A percentile compares a stretch with the other conserved stretches of the same genome.
These are phyloP conservation scores for Polydrusus tereticollis DNA, from an alignment of 2,888 invertebrate genomes.

Conservation along the genomic window DNA sequence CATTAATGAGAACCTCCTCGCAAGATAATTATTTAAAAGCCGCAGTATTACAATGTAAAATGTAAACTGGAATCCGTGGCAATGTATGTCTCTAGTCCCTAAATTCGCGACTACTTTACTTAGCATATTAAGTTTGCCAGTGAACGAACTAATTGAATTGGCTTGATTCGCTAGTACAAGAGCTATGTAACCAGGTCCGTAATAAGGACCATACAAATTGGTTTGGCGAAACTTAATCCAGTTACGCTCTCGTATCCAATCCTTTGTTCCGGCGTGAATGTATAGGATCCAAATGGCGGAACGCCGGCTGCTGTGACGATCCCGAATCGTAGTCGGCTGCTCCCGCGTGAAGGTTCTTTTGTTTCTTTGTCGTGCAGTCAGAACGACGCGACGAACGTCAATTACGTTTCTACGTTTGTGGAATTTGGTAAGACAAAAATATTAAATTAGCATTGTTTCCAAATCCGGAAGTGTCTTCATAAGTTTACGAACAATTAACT, in stretches of 20 bases:
- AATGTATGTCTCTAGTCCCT: slow-evolving; percentile 45
- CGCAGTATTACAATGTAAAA: slow-evolving; percentile 40
- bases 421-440: slow-evolving; percentile 38
- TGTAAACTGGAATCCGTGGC: slow-evolving; percentile 33
- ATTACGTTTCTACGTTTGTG: slow-evolving; percentile 39
- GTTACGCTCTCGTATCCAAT: slow-evolving; percentile 61
- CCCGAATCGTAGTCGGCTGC: slow-evolving; percentile 29
- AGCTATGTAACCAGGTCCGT: slow-evolving; percentile 63
- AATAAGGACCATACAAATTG: slow-evolving; percentile 65
- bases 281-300: slow-evolving; percentile 51
- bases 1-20: background rate
- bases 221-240: slow-evolving; percentile 64
- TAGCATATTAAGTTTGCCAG: slow-evolving; percentile 65
- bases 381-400: slow-evolving; percentile 43
- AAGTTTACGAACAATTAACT: slow-evolving; percentile 30
- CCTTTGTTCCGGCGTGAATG: slow-evolving; percentile 58
- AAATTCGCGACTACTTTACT: slow-evolving; percentile 63
- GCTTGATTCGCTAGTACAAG: slow-evolving; percentile 63
- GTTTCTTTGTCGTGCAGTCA: slow-evolving; percentile 43
- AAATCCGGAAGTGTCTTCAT: slow-evolving; percentile 23
- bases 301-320: slow-evolving; percentile 31
- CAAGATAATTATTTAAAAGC: slow-evolving; percentile 34
- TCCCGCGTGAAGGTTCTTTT: slow-evolving; percentile 44
- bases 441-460: slow-evolving; percentile 32
- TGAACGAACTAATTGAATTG: slow-evolving; percentile 64